A percentile compares a stretch with the other conserved stretches of the same genome.
phyloP scores from a whole-genome alignment of 1,140 invertebrate genomes.

The Mizuhopecten yessoensis region DNA sequence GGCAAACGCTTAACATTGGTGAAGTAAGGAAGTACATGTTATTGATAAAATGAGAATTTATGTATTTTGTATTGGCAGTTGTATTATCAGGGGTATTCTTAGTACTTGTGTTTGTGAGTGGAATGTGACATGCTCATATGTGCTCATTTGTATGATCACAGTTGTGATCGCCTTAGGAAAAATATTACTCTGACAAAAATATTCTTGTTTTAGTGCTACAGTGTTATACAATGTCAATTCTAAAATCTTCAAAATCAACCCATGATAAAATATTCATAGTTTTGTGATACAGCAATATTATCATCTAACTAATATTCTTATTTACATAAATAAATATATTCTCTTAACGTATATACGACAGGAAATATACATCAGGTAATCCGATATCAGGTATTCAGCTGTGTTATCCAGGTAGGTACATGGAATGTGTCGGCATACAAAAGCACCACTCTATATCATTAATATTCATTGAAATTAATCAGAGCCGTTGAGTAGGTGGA shows the following conservation, averaged over 20 bases:
- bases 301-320: slow-evolving; percentile 15
- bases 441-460: neutral
- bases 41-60: neutral
- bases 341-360: neutral
- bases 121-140: no score
- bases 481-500: neutral
- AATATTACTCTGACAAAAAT: no score
- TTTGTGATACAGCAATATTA: neutral
- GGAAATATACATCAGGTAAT: slow-evolving; percentile 12
- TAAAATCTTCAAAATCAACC: neutral
- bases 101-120: no score
- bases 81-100: no score
- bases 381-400: neutral
- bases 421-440: slow-evolving; percentile 10
- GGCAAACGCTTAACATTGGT: neutral
- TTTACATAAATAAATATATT: slow-evolving; percentile 25
- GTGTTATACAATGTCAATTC: neutral
- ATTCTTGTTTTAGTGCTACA: neutral
- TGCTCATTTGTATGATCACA: no score
- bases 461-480: slow-evolving; percentile 40
- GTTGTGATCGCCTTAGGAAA: no score
- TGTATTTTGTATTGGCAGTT: neutral
- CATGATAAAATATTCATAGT: neutral
- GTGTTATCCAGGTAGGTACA: neutral
- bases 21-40: neutral